phyloP scores from a whole-genome alignment of 2,888 invertebrate species.

The Leptinotarsa juncta region DNA sequence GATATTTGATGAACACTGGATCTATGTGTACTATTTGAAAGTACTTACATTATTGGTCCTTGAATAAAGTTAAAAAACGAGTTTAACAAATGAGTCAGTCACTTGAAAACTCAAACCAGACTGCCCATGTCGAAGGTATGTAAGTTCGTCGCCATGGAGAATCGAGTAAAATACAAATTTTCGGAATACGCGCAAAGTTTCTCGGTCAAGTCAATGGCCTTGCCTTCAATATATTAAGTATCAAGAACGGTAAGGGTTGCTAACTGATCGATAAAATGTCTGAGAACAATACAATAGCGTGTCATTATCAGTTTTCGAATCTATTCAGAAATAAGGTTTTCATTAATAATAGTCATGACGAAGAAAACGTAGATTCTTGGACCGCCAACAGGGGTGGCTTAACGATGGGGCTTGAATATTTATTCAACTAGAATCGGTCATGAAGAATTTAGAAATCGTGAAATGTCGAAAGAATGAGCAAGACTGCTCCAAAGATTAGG shows the following conservation, averaged over 20 bases:
- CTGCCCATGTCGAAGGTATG: background rate
- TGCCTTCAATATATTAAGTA: background rate
- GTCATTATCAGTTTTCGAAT: too few species aligned
- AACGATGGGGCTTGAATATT: too few species aligned
- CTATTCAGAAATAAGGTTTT: too few species aligned
- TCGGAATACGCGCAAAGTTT: background rate
- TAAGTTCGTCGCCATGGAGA: conserved; percentile 4
- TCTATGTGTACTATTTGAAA: background rate
- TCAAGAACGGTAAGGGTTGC: background rate
- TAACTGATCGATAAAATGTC: background rate
- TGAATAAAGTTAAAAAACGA: background rate
- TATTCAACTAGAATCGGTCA: too few species aligned
- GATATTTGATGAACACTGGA: too few species aligned
- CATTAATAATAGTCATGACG: too few species aligned
- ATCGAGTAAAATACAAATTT: background rate
- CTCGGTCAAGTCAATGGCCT: conserved; percentile 1
- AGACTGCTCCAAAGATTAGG: too few species aligned
- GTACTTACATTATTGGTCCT: background rate
- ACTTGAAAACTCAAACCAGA: background rate
- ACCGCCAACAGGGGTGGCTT: too few species aligned
- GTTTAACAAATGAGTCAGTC: background rate
- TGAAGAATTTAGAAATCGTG: too few species aligned
- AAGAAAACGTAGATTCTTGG: too few species aligned
- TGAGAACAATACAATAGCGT: background rate
- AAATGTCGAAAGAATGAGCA: too few species aligned